Evolutionary conservation across 2,888 invertebrate genomes (phyloP).

Genomic region (Adelognathus sp.): DNA sequence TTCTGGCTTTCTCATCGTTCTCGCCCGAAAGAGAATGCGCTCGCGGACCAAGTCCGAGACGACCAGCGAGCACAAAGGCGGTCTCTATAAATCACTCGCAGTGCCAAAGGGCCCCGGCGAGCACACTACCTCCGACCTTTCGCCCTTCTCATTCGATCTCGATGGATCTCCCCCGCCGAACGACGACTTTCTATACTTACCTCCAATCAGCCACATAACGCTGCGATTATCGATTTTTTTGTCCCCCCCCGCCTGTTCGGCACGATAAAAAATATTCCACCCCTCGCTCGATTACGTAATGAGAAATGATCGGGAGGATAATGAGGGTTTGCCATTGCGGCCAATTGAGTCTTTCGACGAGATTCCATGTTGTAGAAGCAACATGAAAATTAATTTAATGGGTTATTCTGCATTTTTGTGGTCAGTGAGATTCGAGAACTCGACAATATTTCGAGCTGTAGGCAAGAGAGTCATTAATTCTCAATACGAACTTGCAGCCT

Average conservation of each 20-base stretch:
- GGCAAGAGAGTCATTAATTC: no score
- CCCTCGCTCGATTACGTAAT: background rate
- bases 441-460: no score
- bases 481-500: no score
- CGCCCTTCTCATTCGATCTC: slow-evolving; percentile 48
- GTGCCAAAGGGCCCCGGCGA: slow-evolving; percentile 57
- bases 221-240: background rate
- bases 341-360: no score
- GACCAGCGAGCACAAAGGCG: slow-evolving; percentile 63
- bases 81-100: slow-evolving; percentile 66
- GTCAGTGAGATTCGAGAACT: no score
- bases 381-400: no score
- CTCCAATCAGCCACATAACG: background rate
- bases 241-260: background rate
- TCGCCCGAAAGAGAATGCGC: slow-evolving; percentile 47
- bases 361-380: no score
- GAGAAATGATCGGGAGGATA: background rate
- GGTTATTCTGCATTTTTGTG: no score
- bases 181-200: background rate
- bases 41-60: slow-evolving; percentile 46
- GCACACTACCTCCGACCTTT: slow-evolving; percentile 52
- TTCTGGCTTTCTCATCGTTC: slow-evolving; percentile 48
- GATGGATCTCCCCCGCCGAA: slow-evolving; percentile 12
- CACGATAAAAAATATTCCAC: slow-evolving; percentile 6
- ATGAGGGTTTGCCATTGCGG: no score